These are phyloP conservation scores for Drosophila sp. DNA, from an alignment of 1,140 invertebrate species.

Conservation along the genomic window DNA sequence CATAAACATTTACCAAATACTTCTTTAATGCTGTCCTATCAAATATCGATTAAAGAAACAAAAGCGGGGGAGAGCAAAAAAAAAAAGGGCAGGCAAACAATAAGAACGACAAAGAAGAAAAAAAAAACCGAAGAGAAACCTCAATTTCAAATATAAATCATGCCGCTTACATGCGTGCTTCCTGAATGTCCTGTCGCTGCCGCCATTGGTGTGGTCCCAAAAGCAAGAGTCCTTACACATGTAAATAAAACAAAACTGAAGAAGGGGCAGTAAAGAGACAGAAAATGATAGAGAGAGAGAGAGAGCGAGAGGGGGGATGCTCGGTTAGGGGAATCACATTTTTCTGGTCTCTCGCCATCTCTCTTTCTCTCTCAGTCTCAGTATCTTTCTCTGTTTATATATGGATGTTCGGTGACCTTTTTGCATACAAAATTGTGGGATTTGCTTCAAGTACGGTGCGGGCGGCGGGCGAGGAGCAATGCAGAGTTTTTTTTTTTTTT, in stretches of 20 bases:
- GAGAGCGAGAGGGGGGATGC: background rate
- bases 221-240: conserved; percentile 43
- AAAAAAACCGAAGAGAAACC: conserved; percentile 28
- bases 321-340: conserved; percentile 5
- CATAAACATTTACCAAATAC: conserved; percentile 13
- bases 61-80: background rate
- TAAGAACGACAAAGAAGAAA: conserved; percentile 10
- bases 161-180: conserved; percentile 65
- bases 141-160: conserved; percentile 76
- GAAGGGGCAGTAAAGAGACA: conserved; percentile 2
- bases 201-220: conserved; percentile 25
- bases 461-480: background rate
- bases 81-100: conserved; percentile 22
- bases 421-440: conserved; percentile 24
- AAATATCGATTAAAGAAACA: conserved; percentile 52
- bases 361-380: background rate
- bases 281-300: background rate
- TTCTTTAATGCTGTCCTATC: conserved; percentile 9
- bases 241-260: conserved; percentile 52
- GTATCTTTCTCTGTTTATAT: conserved; percentile 1
- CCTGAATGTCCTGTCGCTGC: conserved; percentile 41
- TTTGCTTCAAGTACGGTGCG: conserved; percentile 2
- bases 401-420: conserved; percentile 20
- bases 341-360: background rate
- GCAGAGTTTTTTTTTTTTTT: background rate